Conservation (phyloP, 2,888 invertebrate genomes). For the Brassicogethes aeneus region DNA sequence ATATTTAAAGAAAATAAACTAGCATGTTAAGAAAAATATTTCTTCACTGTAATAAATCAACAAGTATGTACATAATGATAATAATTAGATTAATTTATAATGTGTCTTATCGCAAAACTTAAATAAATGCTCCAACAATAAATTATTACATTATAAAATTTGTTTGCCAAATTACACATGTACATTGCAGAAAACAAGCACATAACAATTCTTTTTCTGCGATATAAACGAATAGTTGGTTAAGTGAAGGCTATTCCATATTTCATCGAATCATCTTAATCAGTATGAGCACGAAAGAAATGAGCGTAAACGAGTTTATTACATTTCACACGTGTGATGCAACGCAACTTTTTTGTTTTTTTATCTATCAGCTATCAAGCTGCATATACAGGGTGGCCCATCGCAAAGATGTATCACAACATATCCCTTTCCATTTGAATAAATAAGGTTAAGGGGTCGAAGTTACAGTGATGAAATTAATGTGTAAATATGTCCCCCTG, state of each 20-base stretch:
- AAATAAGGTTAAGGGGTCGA: no score
- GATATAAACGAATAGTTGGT: no score
- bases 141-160: constrained; percentile 2
- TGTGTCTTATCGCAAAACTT: constrained; percentile 8
- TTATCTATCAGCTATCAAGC: no score
- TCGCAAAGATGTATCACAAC: no score
- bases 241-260: constrained; percentile 1
- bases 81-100: constrained; percentile 14
- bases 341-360: no score
- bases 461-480: no score
- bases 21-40: constrained; percentile 7
- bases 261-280: constrained; percentile 3
- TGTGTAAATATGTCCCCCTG: no score
- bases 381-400: no score
- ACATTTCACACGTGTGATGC: no score
- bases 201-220: no score
- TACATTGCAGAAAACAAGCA: background rate
- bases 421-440: no score
- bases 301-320: constrained; percentile 5
- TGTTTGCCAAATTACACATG: constrained; percentile 1
- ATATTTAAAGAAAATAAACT: background rate
- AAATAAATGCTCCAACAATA: constrained; percentile 5
- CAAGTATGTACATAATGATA: constrained; percentile 13
- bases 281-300: constrained; percentile 18
- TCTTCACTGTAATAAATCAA: constrained; percentile 4